Base-by-base conservation (phyloP, 2,797 vertebrate species). In the Coregonus sp. region DNA sequence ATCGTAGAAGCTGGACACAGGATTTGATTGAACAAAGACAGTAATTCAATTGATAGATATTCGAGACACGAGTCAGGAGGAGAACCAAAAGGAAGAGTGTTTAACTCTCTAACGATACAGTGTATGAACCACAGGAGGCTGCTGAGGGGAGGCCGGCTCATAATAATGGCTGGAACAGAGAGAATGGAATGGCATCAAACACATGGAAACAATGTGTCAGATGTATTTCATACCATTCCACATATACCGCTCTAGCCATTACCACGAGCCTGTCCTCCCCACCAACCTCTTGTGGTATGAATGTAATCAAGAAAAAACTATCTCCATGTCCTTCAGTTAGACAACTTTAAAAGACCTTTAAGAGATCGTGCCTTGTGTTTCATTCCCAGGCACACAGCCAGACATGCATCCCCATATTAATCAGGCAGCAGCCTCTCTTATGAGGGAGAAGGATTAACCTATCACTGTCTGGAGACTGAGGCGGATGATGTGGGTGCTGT, bases 361-460 rank as follows among this genome's bases (percentile, higher is more conserved):
- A 31, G 25, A 11, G 29, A 54, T n/a, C 2, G 52, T 56, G 29
- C 51, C 5, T 31, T 52, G 71, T 72, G n/a, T 54, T 35, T 35
- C 51, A 72, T 72, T 56, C 52, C 52, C 52, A 54, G 71, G 29
- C 71, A 59, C 71, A 72, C 15, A 16, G 16, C 29, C 15, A 33
- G 52, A 29, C 31, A 16, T 33, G 40, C 5, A 25, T 31, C 9
- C 29, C 51, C 51, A 72, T 72, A 56, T 16, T 72, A 72, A 72
- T 33, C 29, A 72, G 71, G 29, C 5, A 29, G 29, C 18, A 56
- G 52, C 20, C 51, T 72, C 51, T 59, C 4, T 35, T 59, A 52
- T 29, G 9, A 56, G 29, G 71, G 31, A 72, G 31, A 31, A 18
- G 52, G 71, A 72, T 56, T 72, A 72, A 56, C 29, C 14, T 7